phyloP scores from a whole-genome alignment of 2,113 vertebrate genomes.

The Pseudopipra pipra region DNA sequence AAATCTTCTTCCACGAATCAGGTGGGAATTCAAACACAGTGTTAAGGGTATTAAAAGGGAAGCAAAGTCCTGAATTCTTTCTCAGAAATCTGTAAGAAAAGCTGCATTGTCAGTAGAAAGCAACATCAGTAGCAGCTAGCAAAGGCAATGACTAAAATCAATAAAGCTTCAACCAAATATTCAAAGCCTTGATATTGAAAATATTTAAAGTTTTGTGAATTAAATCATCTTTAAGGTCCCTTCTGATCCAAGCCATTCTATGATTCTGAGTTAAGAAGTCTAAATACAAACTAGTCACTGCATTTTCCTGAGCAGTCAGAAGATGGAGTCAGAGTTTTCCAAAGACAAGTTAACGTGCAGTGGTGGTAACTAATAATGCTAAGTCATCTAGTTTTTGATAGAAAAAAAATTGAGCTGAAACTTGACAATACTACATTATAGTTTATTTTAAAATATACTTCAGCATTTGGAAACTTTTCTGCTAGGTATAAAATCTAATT shows the following conservation, averaged over 20 bases:
- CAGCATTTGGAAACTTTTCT: background rate
- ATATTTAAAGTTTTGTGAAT: background rate
- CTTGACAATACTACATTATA: background rate
- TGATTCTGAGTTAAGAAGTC: background rate
- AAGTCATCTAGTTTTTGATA: background rate
- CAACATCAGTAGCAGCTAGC: background rate
- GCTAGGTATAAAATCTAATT: background rate
- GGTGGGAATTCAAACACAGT: background rate
- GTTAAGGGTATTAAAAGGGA: background rate
- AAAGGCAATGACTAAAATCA: background rate
- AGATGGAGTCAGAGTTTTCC: slow-evolving; percentile 28
- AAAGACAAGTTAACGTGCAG: background rate
- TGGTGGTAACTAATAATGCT: background rate
- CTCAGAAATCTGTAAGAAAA: background rate
- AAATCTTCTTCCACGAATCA: background rate
- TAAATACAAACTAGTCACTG: background rate
- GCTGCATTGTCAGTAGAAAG: background rate
- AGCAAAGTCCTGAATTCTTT: background rate
- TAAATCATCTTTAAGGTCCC: background rate
- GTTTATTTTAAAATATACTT: background rate
- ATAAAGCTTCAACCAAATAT: background rate
- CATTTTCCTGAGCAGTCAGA: slow-evolving; percentile 9
- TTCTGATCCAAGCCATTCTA: background rate
- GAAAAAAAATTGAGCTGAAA: background rate
- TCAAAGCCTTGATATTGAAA: background rate